Percentiles rank a stretch among this genome's conserved stretches.
phyloP scores from a whole-genome alignment of 2,797 vertebrate species.

The Tamandua tetradactyla region DNA sequence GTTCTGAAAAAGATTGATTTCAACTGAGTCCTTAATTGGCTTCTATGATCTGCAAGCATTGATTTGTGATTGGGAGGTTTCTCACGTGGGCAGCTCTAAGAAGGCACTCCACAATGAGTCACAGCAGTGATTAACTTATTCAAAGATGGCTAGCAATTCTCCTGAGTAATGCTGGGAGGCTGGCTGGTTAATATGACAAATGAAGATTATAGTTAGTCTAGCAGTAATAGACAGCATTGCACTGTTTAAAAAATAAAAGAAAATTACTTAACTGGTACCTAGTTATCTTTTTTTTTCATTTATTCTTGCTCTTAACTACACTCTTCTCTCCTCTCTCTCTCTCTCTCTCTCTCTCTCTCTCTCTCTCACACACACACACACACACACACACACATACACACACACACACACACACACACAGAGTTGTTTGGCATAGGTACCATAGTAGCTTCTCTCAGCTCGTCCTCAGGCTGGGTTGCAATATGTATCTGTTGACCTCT shows the following conservation, averaged over 20 bases:
- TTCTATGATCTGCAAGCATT: slow-evolving; percentile 15
- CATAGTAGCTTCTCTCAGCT: neutral
- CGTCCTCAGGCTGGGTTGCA: neutral
- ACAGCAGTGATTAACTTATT: neutral
- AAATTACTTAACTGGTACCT: neutral
- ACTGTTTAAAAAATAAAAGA: neutral
- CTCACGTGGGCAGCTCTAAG: slow-evolving; percentile 15
- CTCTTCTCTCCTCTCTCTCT: neutral
- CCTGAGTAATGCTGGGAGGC: neutral
- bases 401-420: neutral
- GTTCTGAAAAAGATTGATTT: slow-evolving; percentile 16
- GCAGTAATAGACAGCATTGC: neutral
- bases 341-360: neutral
- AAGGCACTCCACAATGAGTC: neutral
- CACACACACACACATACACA: neutral
- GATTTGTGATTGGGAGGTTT: slow-evolving; percentile 30
- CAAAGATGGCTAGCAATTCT: slow-evolving; percentile 16
- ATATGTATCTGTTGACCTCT: neutral
- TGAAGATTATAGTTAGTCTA: neutral
- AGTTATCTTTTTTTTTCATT: slow-evolving; percentile 51
- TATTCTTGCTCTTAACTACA: slow-evolving; percentile 35
- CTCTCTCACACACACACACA: neutral
- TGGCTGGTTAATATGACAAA: neutral
- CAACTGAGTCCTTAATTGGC: slow-evolving; percentile 7
- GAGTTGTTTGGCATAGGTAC: neutral